Evolutionary conservation across 2,113 vertebrate genomes (phyloP).

Genomic region (Pterocles burchelli): DNA sequence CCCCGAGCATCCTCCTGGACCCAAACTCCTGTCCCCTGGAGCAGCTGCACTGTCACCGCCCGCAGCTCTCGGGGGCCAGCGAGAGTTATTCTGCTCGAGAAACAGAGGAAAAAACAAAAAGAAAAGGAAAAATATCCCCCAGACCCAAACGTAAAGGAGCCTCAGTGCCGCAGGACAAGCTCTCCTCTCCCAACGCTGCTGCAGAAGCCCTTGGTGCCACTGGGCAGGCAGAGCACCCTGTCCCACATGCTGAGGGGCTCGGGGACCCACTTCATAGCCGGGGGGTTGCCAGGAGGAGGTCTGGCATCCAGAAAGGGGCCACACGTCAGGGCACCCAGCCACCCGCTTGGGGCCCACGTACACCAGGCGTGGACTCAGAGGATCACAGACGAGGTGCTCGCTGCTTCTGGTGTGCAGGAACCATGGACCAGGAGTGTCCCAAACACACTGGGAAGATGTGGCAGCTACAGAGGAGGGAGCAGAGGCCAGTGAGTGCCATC

Average conservation of each 20-base stretch:
- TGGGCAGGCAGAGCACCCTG: constrained; percentile 34
- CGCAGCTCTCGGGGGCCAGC: neutral
- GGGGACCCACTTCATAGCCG: neutral
- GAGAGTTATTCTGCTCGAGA: neutral
- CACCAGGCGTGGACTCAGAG: fast-evolving
- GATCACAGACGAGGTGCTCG: fast-evolving
- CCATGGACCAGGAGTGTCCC: fast-evolving
- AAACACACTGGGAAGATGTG: fast-evolving
- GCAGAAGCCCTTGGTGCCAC: constrained; percentile 55
- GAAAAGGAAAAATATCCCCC: fast-evolving
- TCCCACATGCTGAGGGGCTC: neutral
- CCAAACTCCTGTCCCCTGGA: neutral
- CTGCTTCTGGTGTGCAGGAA: fast-evolving
- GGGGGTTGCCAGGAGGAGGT: fast-evolving
- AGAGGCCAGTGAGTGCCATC: fast-evolving
- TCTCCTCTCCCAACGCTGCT: constrained; percentile 55
- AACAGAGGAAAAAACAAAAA: neutral
- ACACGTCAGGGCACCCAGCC: constrained; percentile 50
- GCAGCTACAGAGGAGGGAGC: neutral
- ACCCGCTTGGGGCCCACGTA: fast-evolving
- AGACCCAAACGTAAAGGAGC: fast-evolving
- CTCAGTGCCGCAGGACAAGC: constrained; percentile 29
- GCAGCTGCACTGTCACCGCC: neutral
- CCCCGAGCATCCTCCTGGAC: neutral
- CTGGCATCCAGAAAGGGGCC: neutral